These are phyloP conservation scores for Dryadula phaetusa DNA, from an alignment of 2,888 invertebrate genomes.

Conservation along the genomic window DNA sequence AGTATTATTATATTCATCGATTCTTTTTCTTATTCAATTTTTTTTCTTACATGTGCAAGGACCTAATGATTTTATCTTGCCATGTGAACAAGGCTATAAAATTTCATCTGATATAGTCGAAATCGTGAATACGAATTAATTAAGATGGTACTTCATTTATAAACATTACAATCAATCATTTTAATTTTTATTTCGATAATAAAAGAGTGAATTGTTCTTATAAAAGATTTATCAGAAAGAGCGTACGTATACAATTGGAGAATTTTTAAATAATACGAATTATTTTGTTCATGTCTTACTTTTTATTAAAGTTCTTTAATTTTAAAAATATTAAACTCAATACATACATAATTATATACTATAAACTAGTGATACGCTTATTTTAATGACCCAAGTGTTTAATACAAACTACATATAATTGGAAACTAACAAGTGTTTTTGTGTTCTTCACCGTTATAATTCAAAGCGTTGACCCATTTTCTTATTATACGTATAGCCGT, in stretches of 20 bases:
- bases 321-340: not conserved
- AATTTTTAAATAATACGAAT: not conserved
- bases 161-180: not conserved
- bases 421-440: slow-evolving; percentile 40
- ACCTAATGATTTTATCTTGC: slow-evolving; percentile 64
- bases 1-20: slow-evolving; percentile 68
- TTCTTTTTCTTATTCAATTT: slow-evolving; percentile 59
- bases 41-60: slow-evolving; percentile 62
- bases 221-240: not conserved
- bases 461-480: slow-evolving; percentile 71
- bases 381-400: slow-evolving; percentile 9
- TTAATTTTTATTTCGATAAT: not conserved
- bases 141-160: slow-evolving; percentile 42
- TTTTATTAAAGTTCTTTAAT: not conserved
- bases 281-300: not conserved
- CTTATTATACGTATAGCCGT: slow-evolving; percentile 58
- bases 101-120: slow-evolving; percentile 56
- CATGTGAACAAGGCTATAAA: slow-evolving; percentile 61
- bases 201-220: not conserved
- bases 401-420: slow-evolving; percentile 29
- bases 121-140: slow-evolving; percentile 64
- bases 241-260: not conserved
- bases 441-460: slow-evolving; percentile 50
- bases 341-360: not conserved
- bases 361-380: not conserved